Percentiles rank a stretch among this genome's conserved stretches.
These are phyloP conservation scores for Helicoverpa zea DNA, from an alignment of 1,140 invertebrate species.

Conservation along the genomic window DNA sequence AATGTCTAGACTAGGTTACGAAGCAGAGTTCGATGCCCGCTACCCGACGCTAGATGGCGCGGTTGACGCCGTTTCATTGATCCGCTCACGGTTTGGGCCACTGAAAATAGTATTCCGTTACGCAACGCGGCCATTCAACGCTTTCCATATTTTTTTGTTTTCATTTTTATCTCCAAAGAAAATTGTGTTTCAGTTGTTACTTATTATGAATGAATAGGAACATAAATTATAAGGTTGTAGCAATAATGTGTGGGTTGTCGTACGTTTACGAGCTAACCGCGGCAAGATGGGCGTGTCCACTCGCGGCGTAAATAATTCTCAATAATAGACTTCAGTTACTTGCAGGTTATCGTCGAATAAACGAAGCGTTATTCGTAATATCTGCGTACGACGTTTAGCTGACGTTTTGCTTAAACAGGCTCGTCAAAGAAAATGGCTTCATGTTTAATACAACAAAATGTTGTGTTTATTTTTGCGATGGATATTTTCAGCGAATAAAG, in stretches of 20 bases:
- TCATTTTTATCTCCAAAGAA: constrained; percentile 31
- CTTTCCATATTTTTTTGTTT: constrained; percentile 50
- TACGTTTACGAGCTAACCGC: neutral
- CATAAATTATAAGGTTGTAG: constrained; percentile 25
- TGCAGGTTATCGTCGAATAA: constrained; percentile 9
- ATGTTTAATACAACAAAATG: neutral
- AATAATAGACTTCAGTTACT: constrained; percentile 18
- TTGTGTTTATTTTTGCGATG: neutral
- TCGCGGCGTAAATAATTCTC: constrained; percentile 2
- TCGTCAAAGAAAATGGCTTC: constrained; percentile 6
- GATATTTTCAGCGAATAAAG: constrained; percentile 11
- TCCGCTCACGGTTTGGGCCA: constrained; percentile 55
- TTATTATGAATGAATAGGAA: constrained; percentile 30
- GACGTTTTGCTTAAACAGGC: neutral
- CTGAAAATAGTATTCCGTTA: constrained; percentile 65
- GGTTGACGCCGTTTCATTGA: constrained; percentile 62
- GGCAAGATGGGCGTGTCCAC: constrained; percentile 34
- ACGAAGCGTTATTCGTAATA: neutral
- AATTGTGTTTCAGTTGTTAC: constrained; percentile 15
- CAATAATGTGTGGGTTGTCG: constrained; percentile 1
- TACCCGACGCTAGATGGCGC: constrained; percentile 60
- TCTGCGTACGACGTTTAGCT: neutral
- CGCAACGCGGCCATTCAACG: constrained; percentile 59
- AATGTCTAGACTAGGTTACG: constrained; percentile 46
- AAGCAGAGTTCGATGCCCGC: constrained; percentile 52